Conservation (phyloP, 2,113 vertebrate genomes). For the Tetraodon nigroviridis region DNA sequence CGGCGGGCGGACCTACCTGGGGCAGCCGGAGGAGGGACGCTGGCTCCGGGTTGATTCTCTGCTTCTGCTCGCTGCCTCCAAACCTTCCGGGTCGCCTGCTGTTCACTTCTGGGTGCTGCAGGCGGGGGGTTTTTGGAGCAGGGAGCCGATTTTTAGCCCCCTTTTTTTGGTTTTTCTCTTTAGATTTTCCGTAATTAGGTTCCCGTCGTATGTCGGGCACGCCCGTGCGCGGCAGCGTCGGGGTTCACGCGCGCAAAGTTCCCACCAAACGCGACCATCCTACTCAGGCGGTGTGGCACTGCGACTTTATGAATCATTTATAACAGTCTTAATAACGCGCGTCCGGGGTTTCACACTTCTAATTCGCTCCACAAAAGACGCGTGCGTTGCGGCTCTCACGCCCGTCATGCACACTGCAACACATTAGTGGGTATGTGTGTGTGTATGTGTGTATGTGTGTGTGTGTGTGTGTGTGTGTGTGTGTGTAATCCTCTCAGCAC, state of each 20-base stretch:
- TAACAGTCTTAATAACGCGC: too few species aligned
- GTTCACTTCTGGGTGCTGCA: constrained; percentile 93
- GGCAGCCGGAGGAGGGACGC: constrained; percentile 45
- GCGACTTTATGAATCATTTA: too few species aligned
- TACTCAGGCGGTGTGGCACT: too few species aligned
- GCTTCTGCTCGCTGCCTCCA: constrained; percentile 76
- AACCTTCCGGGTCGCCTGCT: constrained; percentile 92
- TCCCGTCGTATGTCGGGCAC: background rate
- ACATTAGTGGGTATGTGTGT: too few species aligned
- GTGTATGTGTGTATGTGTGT: too few species aligned
- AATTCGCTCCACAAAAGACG: background rate
- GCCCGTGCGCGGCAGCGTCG: too few species aligned
- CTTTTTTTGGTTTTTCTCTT: constrained; percentile 37
- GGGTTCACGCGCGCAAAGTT: background rate
- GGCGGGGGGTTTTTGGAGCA: constrained; percentile 38
- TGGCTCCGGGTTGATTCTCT: constrained; percentile 59
- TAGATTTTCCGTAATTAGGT: constrained; percentile 1
- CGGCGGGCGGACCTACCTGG: constrained; percentile 66
- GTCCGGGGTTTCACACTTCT: too few species aligned
- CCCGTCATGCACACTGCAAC: constrained; percentile 13
- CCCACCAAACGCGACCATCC: background rate
- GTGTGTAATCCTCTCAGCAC: constrained; percentile 52
- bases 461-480: too few species aligned
- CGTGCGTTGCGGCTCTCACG: background rate
- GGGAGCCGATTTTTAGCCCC: constrained; percentile 46